Percentiles rank a stretch among this genome's conserved stretches.
phyloP scores from a whole-genome alignment of 2,113 vertebrate species.

The Coptodon bakossiorum region DNA sequence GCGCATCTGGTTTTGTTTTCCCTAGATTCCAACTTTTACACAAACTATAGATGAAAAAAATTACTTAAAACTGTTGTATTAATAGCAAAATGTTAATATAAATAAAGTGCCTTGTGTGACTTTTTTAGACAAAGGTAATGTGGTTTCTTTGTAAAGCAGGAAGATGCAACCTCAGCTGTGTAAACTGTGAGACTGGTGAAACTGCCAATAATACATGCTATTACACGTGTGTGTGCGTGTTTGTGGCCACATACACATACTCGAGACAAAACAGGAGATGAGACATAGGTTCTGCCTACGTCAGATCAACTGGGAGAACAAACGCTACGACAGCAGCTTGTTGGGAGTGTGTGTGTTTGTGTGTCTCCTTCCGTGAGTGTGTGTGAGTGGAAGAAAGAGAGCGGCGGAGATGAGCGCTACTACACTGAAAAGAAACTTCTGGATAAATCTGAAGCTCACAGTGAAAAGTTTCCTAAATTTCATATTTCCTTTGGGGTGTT shows the following conservation, averaged over 20 bases:
- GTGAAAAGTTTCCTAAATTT: neutral
- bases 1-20: neutral
- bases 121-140: neutral
- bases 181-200: neutral
- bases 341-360: neutral
- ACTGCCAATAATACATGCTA: constrained; percentile 35
- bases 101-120: neutral
- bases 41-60: neutral
- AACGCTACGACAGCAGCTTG: constrained; percentile 54
- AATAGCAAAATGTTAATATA: neutral
- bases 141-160: neutral
- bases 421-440: neutral
- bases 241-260: constrained; percentile 17
- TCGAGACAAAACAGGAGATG: constrained; percentile 40
- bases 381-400: neutral
- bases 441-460: neutral
- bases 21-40: neutral
- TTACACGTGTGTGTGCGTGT: constrained; percentile 23
- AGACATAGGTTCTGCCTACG: constrained; percentile 57
- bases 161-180: neutral
- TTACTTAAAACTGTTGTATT: neutral
- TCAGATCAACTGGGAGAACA: constrained; percentile 60
- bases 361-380: neutral
- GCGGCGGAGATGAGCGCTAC: neutral
- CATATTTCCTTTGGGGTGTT: neutral